These are phyloP conservation scores for Pipra filicauda DNA, from an alignment of 2,113 vertebrate genomes.

Conservation along the genomic window DNA sequence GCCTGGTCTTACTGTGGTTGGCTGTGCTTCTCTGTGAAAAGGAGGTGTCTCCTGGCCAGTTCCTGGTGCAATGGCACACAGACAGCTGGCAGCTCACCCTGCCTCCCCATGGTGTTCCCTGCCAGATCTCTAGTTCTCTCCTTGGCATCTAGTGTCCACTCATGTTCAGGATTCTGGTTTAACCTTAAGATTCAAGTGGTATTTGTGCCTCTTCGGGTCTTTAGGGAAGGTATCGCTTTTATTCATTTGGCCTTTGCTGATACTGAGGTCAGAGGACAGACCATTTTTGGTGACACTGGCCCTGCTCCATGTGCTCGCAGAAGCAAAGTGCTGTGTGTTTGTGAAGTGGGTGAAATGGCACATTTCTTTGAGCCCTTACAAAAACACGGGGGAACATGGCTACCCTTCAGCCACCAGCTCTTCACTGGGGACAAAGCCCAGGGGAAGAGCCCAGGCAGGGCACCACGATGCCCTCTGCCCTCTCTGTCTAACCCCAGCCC, in stretches of 20 bases:
- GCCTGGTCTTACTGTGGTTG: neutral
- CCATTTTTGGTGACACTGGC: neutral
- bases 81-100: neutral
- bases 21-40: neutral
- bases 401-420: neutral
- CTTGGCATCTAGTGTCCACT: neutral
- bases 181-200: neutral
- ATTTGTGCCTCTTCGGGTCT: neutral
- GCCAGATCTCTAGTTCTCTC: neutral
- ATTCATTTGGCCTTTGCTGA: neutral
- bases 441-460: neutral
- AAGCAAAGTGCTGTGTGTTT: neutral
- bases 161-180: neutral
- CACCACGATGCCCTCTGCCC: neutral
- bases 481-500: neutral
- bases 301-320: neutral
- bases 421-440: neutral
- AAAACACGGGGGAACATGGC: rapidly evolving
- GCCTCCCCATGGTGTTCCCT: rapidly evolving
- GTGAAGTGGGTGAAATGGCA: neutral
- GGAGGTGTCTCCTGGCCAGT: neutral
- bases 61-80: neutral
- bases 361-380: neutral
- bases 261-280: neutral
- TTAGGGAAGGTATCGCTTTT: neutral